These are phyloP conservation scores for Drosophila leonis DNA, from an alignment of 2,888 invertebrate genomes.

Conservation along the genomic window DNA sequence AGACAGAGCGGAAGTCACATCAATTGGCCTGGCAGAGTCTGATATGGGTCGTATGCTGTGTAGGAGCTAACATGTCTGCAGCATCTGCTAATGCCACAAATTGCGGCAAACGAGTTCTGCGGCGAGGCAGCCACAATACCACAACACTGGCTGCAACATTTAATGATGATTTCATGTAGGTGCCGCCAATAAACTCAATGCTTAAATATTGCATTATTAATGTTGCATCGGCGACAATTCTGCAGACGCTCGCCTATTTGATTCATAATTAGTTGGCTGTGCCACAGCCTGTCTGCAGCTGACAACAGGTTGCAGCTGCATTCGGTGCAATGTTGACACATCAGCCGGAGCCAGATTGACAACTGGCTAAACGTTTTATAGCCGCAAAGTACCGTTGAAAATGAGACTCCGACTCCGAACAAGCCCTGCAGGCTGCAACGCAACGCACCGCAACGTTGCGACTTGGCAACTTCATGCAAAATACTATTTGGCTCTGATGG, in stretches of 20 bases:
- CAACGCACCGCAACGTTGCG: constrained; percentile 49
- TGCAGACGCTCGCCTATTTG: constrained; percentile 57
- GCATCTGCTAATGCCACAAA: constrained; percentile 71
- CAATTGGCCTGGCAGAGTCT: constrained; percentile 65
- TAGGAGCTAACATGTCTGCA: constrained; percentile 65
- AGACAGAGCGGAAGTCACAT: constrained; percentile 71
- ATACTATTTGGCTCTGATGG: constrained; percentile 64
- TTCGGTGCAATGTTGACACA: constrained; percentile 41
- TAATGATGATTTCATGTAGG: constrained; percentile 79
- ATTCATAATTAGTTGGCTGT: constrained; percentile 74
- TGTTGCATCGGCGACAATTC: constrained; percentile 47
- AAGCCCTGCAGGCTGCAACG: constrained; percentile 60
- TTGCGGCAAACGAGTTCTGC: constrained; percentile 73
- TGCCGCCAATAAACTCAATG: constrained; percentile 78
- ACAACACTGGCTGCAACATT: constrained; percentile 49
- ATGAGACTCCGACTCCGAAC: constrained; percentile 41
- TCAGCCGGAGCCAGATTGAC: constrained; percentile 35
- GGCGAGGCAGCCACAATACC: constrained; percentile 8
- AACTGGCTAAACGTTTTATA: constrained; percentile 76
- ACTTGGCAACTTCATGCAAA: constrained; percentile 71
- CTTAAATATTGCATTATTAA: constrained; percentile 78
- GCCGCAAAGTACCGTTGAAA: constrained; percentile 73
- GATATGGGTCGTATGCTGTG: constrained; percentile 56
- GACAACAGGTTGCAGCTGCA: constrained; percentile 65
- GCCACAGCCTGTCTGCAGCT: constrained; percentile 8